These are phyloP conservation scores for Chiroxiphia lanceolata DNA, from an alignment of 2,797 vertebrate species.

Conservation along the genomic window DNA sequence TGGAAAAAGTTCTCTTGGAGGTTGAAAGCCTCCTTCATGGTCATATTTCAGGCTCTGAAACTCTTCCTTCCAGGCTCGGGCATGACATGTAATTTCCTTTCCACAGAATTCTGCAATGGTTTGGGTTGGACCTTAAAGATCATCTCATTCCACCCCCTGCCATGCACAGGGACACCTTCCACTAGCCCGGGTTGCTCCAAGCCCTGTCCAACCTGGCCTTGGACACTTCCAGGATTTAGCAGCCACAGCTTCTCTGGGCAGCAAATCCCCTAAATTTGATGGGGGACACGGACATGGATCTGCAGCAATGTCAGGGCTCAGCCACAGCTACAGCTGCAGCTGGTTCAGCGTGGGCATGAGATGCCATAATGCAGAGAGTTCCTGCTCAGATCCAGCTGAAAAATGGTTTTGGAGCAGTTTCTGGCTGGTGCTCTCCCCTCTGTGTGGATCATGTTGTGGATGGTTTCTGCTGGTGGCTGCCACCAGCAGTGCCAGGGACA, in stretches of 20 bases:
- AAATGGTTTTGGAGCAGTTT: background rate
- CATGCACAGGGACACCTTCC: background rate
- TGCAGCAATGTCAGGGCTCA: no score
- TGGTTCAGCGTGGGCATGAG: background rate
- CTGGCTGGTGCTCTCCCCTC: background rate
- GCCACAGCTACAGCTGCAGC: background rate
- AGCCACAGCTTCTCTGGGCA: background rate
- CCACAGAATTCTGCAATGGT: background rate
- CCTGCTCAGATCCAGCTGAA: background rate
- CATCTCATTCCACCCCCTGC: rapidly evolving
- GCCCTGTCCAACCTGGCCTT: rapidly evolving
- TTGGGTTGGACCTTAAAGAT: background rate
- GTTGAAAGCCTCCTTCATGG: background rate
- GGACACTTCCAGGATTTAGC: background rate
- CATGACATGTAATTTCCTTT: background rate
- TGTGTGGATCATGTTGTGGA: rapidly evolving
- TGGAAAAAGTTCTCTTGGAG: background rate
- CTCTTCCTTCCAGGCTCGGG: background rate
- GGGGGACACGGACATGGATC: background rate
- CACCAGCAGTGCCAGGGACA: rapidly evolving
- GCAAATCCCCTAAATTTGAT: background rate
- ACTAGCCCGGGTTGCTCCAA: rapidly evolving
- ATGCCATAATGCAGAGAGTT: background rate
- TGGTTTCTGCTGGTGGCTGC: background rate
- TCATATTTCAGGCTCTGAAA: background rate